These are phyloP conservation scores for Antennarius maculatus DNA, from an alignment of 2,797 vertebrate genomes.

Conservation along the genomic window DNA sequence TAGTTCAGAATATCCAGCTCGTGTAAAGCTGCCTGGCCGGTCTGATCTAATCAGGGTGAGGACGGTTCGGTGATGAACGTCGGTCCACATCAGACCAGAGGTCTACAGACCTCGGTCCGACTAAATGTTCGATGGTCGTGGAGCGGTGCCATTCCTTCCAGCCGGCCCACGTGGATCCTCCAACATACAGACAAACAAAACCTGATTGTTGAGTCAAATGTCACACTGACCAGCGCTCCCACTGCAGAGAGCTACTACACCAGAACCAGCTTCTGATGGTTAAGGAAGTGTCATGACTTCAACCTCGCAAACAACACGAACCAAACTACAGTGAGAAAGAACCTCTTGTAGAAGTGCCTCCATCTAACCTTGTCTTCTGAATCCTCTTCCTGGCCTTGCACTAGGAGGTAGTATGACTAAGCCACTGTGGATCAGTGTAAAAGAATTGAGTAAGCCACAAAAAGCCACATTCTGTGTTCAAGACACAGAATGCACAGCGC, in stretches of 20 bases:
- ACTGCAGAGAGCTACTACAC: conserved; percentile 7
- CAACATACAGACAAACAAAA: conserved; percentile 67
- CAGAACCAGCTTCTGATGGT: too few species aligned
- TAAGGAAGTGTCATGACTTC: too few species aligned
- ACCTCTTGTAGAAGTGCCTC: too few species aligned
- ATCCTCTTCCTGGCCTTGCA: too few species aligned
- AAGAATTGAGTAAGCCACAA: too few species aligned
- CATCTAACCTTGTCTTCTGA: too few species aligned
- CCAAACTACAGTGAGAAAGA: too few species aligned
- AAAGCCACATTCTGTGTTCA: too few species aligned
- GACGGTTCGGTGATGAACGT: neutral
- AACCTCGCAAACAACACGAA: neutral
- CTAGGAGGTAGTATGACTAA: too few species aligned
- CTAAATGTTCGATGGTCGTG: conserved; percentile 13
- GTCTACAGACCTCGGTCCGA: too few species aligned
- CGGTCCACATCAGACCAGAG: neutral
- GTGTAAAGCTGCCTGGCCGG: neutral
- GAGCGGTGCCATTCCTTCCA: conserved; percentile 70
- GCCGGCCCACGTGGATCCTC: conserved; percentile 60
- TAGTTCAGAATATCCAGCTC: neutral
- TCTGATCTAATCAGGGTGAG: neutral
- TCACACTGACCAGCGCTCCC: conserved; percentile 44
- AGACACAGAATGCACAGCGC: too few species aligned
- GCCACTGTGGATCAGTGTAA: too few species aligned
- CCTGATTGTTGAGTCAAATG: conserved; percentile 63